Conservation (phyloP, 2,888 invertebrate species). For the Microdon myrmicae region DNA sequence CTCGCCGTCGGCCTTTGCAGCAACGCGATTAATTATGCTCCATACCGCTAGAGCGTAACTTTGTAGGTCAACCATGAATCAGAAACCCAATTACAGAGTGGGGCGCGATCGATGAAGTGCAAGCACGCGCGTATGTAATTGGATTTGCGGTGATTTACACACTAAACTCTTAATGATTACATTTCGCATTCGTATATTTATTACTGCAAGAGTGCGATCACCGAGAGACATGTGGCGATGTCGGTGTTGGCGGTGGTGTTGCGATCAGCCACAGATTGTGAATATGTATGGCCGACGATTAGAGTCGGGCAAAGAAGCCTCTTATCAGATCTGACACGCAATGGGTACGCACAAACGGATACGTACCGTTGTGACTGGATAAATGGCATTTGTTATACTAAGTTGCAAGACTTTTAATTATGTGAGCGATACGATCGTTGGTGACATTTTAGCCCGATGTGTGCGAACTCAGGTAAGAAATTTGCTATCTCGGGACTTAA, state of each 20-base stretch:
- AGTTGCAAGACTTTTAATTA: slow-evolving; percentile 45
- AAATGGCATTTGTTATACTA: slow-evolving; percentile 47
- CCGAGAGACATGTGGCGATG: slow-evolving; percentile 39
- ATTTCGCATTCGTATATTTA: slow-evolving; percentile 30
- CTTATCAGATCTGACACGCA: slow-evolving; percentile 51
- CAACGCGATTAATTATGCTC: slow-evolving; percentile 1
- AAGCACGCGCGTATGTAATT: slow-evolving; percentile 38
- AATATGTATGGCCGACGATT: slow-evolving; percentile 45
- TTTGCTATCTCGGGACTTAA: slow-evolving; percentile 11
- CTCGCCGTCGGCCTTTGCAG: not conserved
- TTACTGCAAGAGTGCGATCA: slow-evolving; percentile 32
- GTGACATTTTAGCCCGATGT: slow-evolving; percentile 14
- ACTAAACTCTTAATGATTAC: slow-evolving; percentile 23
- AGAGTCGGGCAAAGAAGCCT: slow-evolving; percentile 24
- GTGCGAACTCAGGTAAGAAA: not conserved
- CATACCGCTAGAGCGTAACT: not conserved
- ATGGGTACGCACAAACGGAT: slow-evolving; percentile 51
- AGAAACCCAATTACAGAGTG: slow-evolving; percentile 25
- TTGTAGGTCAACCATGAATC: slow-evolving; percentile 22
- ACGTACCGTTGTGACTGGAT: slow-evolving; percentile 38
- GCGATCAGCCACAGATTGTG: slow-evolving; percentile 10
- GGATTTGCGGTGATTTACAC: slow-evolving; percentile 36
- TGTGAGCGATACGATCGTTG: slow-evolving; percentile 29
- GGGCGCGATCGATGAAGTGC: slow-evolving; percentile 29
- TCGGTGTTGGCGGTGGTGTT: slow-evolving; percentile 8